Conservation (phyloP, 2,113 vertebrate species). For the Phalacrocorax carbo region DNA sequence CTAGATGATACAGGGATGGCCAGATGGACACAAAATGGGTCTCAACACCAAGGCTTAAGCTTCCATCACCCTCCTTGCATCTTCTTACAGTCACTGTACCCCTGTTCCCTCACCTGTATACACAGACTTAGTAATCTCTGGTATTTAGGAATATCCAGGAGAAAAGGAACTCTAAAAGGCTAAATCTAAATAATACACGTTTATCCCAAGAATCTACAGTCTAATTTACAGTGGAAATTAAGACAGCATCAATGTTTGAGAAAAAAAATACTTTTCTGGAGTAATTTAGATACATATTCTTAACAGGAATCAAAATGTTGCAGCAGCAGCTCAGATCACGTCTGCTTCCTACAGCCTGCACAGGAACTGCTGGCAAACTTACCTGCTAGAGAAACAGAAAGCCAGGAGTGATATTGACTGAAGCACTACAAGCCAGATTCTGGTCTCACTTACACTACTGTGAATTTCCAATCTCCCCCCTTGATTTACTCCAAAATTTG, state of each 20-base stretch:
- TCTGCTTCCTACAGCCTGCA: not conserved
- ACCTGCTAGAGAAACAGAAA: not conserved
- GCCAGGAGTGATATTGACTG: not conserved
- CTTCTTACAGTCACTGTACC: not conserved
- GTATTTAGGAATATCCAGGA: not conserved
- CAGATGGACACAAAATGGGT: not conserved
- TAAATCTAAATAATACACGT: not conserved
- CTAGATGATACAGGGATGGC: not conserved
- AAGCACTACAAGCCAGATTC: not conserved
- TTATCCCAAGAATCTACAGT: not conserved
- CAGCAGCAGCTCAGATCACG: not conserved
- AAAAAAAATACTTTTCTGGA: not conserved
- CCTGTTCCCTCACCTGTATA: not conserved
- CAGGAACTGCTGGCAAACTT: not conserved
- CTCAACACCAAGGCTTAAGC: not conserved
- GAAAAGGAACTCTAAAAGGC: not conserved
- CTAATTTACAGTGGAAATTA: not conserved
- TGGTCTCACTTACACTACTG: not conserved
- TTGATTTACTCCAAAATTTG: not conserved
- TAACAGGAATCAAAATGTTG: not conserved
- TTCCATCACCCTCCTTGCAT: not conserved
- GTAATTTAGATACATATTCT: not conserved
- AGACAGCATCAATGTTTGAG: not conserved
- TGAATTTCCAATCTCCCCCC: not conserved
- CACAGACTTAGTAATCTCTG: not conserved